Base-by-base conservation (phyloP, 2,888 invertebrate species). In the Temnothorax unifasciatus region DNA sequence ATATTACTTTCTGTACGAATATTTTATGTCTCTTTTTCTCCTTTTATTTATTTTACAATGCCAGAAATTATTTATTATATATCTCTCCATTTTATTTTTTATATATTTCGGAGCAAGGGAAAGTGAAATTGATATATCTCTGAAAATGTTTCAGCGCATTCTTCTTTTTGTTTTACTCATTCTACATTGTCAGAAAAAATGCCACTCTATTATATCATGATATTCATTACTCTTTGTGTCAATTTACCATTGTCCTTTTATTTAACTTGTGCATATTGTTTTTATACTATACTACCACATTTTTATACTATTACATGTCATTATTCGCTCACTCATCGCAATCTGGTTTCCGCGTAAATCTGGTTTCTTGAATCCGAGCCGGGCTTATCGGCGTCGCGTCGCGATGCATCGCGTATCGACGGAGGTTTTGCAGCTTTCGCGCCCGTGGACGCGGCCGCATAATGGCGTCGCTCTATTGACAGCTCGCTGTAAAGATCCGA, bases 401-500 rank as follows among this genome's bases (percentile, higher is more conserved):
- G 29, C 54, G 68, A 68, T 54, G 54, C 73, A 21, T 47, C 63
- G 38, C 59, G 79, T 71, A 57, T 71, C 44, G 57, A 11, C 77
- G 54, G 59, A 66, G 79, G 79, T 79, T 79, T 71, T 79, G 79
- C 79, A 47, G 73, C 79, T 59, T 47, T 69, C 77, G 77, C 79
- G 74, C 47, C 9, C 57, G 29, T 71, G 29, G 71, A 79, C 79
- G 79, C 74, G 79, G 47, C 47, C 44, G 73, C 79, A 81, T 81
- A 81, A 81, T 81, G 47, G 79, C 74, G 74, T 81, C 79, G 74
- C 73, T 77, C 77, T 81, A 81, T 81, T 81, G 79, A 81, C 79
- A 81, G 79, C 79, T 73, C 79, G 79, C 79, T 81, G 79, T 81
- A 81, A 81, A 81, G 79, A 81, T 81, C 73, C 47, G 73, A 81